Conservation (phyloP, 1,140 invertebrate species). For the Bombus waltoni region DNA sequence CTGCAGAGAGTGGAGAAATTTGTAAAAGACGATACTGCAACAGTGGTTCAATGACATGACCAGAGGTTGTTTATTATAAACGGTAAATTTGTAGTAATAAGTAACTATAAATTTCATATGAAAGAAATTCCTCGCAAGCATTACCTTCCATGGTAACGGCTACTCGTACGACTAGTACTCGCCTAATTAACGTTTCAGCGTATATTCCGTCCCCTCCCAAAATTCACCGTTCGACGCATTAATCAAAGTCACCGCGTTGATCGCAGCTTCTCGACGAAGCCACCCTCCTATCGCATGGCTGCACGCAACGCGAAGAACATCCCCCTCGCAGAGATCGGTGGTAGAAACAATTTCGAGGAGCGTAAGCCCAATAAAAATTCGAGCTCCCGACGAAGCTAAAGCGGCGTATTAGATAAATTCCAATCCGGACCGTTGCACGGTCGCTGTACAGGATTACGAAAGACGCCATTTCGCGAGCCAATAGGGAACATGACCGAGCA, state of each 20-base stretch:
- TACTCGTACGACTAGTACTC: background rate
- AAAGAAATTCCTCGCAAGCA: no score
- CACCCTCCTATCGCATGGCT: no score
- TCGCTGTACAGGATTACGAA: conserved; percentile 76
- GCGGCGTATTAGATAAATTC: conserved; percentile 64
- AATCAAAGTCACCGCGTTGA: conserved; percentile 29
- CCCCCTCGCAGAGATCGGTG: background rate
- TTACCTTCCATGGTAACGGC: background rate
- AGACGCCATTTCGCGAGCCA: conserved; percentile 74
- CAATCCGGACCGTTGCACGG: conserved; percentile 68
- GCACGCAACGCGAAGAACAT: conserved; percentile 1
- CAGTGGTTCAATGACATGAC: background rate
- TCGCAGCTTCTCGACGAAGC: conserved; percentile 10
- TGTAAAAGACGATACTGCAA: background rate
- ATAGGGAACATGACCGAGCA: conserved; percentile 67
- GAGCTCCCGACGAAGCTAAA: background rate
- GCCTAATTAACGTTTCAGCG: conserved; percentile 2
- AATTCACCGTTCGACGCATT: conserved; percentile 16
- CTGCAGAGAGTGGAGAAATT: background rate
- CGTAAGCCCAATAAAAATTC: conserved; percentile 38
- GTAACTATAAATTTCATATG: no score
- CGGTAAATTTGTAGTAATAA: no score
- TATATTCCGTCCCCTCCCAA: background rate
- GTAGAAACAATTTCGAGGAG: conserved; percentile 30
- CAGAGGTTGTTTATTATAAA: background rate